phyloP scores from a whole-genome alignment of 2,888 invertebrate genomes.

The Trichopoda pennipes region DNA sequence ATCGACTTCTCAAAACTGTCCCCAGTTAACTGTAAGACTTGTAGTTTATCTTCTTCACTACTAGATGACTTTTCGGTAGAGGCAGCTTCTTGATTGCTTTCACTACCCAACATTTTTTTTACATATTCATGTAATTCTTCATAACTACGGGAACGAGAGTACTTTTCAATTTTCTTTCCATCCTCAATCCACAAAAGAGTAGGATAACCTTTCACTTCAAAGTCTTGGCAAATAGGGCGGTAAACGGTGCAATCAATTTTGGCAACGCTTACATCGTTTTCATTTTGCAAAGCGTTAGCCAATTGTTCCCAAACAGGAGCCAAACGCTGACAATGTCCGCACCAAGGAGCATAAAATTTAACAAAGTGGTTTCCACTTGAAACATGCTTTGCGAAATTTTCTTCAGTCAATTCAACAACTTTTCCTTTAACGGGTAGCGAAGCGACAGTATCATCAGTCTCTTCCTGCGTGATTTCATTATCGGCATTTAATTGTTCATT shows the following conservation, averaged over 20 bases:
- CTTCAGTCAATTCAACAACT: constrained; percentile 87
- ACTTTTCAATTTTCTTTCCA: constrained; percentile 92
- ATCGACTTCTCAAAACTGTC: constrained; percentile 88
- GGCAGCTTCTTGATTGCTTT: constrained; percentile 27
- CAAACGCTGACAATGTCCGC: constrained; percentile 91
- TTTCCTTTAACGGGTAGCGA: constrained; percentile 68
- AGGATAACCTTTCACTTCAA: constrained; percentile 93
- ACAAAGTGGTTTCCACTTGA: constrained; percentile 90
- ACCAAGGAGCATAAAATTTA: constrained; percentile 97
- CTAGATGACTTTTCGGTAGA: constrained; percentile 69
- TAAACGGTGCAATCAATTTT: constrained; percentile 93
- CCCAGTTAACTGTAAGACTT: constrained; percentile 82
- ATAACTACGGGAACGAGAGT: constrained; percentile 85
- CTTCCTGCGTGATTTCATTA: constrained; percentile 46
- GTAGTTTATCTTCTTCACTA: constrained; percentile 72
- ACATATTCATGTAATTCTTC: constrained; percentile 88
- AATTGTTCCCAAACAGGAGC: constrained; percentile 93
- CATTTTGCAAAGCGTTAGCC: constrained; percentile 86
- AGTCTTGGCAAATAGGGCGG: constrained; percentile 88
- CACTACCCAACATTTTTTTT: constrained; percentile 85
- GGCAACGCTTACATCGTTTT: constrained; percentile 86
- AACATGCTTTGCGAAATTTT: constrained; percentile 88
- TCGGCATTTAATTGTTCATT: constrained; percentile 84
- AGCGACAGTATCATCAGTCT: constrained; percentile 54
- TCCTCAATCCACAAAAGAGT: constrained; percentile 93